Percentiles rank a stretch among this genome's conserved stretches.
Conservation (phyloP, 2,888 invertebrate species). For the Nysson spinosus region DNA sequence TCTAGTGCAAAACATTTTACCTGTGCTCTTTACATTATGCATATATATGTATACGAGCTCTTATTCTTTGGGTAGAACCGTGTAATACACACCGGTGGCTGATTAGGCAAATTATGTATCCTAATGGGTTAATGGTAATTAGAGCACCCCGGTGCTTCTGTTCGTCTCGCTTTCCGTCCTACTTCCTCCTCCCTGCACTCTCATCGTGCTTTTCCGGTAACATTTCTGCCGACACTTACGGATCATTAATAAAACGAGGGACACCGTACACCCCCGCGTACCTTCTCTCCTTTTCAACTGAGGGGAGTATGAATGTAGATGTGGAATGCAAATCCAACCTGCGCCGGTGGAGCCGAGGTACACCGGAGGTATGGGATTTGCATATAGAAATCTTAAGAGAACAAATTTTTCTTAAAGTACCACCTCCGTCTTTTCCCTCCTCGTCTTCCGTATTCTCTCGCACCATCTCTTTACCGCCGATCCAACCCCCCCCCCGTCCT, state of each 20-base stretch:
- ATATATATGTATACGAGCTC: slow-evolving; percentile 11
- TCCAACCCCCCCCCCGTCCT: slow-evolving; percentile 18
- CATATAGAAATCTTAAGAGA: slow-evolving; percentile 63
- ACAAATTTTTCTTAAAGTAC: slow-evolving; percentile 56
- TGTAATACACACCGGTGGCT: slow-evolving; percentile 40
- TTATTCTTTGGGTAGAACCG: slow-evolving; percentile 31
- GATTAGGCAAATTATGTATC: slow-evolving; percentile 60
- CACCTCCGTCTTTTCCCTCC: slow-evolving; percentile 14
- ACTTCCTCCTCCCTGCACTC: slow-evolving; percentile 1
- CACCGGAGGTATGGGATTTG: slow-evolving; percentile 47
- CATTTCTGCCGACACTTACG: slow-evolving; percentile 59
- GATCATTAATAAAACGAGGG: slow-evolving; percentile 58
- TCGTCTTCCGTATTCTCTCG: background rate
- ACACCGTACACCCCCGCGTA: slow-evolving; percentile 14
- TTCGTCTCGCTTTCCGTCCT: slow-evolving; percentile 2
- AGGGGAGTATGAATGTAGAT: slow-evolving; percentile 42
- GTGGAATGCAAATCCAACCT: slow-evolving; percentile 55
- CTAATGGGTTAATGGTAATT: slow-evolving; percentile 61
- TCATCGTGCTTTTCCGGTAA: slow-evolving; percentile 20
- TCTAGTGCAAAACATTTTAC: background rate
- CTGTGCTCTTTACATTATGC: too few species aligned
- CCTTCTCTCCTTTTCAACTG: background rate
- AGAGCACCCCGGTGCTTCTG: slow-evolving; percentile 20
- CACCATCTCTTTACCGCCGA: background rate
- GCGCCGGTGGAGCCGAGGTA: slow-evolving; percentile 19